Percentiles rank a stretch among this genome's conserved stretches.
Conservation (phyloP, 37 sponge, comb jelly and placozoan genomes). For the Cladorhizidae sp. region DNA sequence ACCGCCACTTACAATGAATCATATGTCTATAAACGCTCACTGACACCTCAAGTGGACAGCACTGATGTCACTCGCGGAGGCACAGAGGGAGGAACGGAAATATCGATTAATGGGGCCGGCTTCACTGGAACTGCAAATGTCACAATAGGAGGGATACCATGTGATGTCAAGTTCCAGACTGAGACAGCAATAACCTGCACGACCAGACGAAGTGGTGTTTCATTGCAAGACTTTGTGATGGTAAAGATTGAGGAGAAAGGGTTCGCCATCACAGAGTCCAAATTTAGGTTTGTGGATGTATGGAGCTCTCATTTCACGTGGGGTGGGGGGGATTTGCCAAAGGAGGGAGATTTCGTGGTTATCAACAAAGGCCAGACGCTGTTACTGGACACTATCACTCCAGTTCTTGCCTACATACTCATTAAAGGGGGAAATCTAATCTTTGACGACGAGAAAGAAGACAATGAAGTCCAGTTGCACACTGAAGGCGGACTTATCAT, state of each 20-base stretch:
- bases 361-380: constrained; percentile 89
- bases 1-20: too few species aligned
- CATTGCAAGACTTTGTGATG: constrained; percentile 62
- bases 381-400: constrained; percentile 76
- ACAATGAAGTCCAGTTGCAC: constrained; percentile 70
- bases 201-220: constrained; percentile 65
- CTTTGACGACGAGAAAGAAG: constrained; percentile 83
- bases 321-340: constrained; percentile 84
- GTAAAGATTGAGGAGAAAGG: constrained; percentile 76
- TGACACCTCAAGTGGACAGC: constrained; percentile 62
- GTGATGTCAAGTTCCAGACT: constrained; percentile 16
- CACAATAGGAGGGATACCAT: constrained; percentile 57
- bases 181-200: constrained; percentile 66
- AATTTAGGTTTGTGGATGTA: constrained; percentile 71
- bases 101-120: background rate
- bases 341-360: constrained; percentile 88
- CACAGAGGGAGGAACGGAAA: constrained; percentile 87
- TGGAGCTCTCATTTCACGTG: constrained; percentile 91
- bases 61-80: constrained; percentile 76
- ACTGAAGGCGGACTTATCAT: constrained; percentile 82
- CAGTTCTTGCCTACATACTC: constrained; percentile 71
- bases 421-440: constrained; percentile 92
- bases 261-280: constrained; percentile 48
- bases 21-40: constrained; percentile 55
- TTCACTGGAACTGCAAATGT: constrained; percentile 18